Base-by-base conservation (phyloP, 2,888 invertebrate species). In the Orchesella flavescens region DNA sequence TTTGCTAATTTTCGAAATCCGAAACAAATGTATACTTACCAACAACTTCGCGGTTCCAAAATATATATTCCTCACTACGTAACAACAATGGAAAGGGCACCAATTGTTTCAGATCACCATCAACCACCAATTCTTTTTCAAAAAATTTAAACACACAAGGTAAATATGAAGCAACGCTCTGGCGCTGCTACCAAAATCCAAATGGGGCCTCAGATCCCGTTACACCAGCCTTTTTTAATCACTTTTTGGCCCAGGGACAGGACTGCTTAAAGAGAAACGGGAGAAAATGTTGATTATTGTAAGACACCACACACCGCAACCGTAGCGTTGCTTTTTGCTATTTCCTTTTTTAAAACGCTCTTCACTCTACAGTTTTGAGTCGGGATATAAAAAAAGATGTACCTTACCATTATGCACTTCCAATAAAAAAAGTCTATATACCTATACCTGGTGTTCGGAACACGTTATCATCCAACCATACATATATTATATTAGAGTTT, bases 201-300 rank as follows among this genome's bases (percentile, higher is more conserved):
- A 88, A 88, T 88, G 88, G 86, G 87, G 88, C 87, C 87, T 87
- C 86, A 85, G 78, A 83, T 82, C 86, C 84, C 84, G 85, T 80
- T 81, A 86, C 84, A 86, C 83, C 87, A 87, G 88, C 87, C 88
- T 88, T 88, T 88, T 88, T 88, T 88, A 88, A 88, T 87, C 87
- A 87, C 87, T 86, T 88, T 88, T 87, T 87, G 87, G 88, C 87
- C 87, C 87, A 88, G 88, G 87, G 86, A 88, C 88, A 87, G 86
- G 85, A 86, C 73, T 72, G 71, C 80, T 69, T 77, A 53, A 71
- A 81, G 66, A 74, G 21, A 46, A 79, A 43, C 9, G 23, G 43
- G 43, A 15, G 17, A 13, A 57, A 57, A 69, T 55, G 59, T 63
- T 76, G 55, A 66, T 49, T 53, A 76, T 66, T 66, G 53, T 76